Evolutionary conservation across 2,113 vertebrate genomes (phyloP), one percentile per base, ranked within the genome.

Genomic region (Phylloscopus trochiloides): DNA sequence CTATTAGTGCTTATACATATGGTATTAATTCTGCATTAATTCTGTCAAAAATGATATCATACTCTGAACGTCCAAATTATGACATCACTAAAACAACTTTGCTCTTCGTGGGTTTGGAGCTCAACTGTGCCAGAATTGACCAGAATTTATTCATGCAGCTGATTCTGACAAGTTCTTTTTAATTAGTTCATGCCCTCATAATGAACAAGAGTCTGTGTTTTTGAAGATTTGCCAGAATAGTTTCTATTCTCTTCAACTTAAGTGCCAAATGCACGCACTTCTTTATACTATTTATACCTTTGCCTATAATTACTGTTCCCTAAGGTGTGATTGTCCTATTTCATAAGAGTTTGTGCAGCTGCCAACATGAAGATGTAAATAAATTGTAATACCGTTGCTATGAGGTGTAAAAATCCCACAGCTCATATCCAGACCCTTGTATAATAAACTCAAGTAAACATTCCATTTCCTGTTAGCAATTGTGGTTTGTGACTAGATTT

Each of bases 311-410:
- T 99, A 98, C 98, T 98, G 97, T 97, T 98, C 98, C 98, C 98
- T 88, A 96, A 98, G 97, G 98, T 98, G 97, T 98, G 98, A 98
- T 98, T 98, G 98, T 98, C 98, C 98, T 98, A 98, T 98, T 98
- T 98, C 98, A 98, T 98, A 98, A 98, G 98, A 98, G 98, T 98
- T 98, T 98, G 98, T 97, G 98, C 98, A 98, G 98, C 98, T 98
- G 98, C 98, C 98, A 98, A 98, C 98, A 98, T 97, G 98, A 98
- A 99, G 98, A 98, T 98, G 98, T 99, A 99, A 99, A 99, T 99
- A 99, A 99, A 99, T 98, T 98, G 98, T 98, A 99, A 99, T 99
- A 98, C 98, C 94, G 91, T 98, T 98, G 98, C 98, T 98, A 98
- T 98, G 98, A 98, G 98, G 98, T 98, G 98, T 98, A 98, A 98